Percentiles rank a stretch among this genome's conserved stretches.
phyloP scores from a whole-genome alignment of 1,140 invertebrate species.

The Brachionus paranguensis region DNA sequence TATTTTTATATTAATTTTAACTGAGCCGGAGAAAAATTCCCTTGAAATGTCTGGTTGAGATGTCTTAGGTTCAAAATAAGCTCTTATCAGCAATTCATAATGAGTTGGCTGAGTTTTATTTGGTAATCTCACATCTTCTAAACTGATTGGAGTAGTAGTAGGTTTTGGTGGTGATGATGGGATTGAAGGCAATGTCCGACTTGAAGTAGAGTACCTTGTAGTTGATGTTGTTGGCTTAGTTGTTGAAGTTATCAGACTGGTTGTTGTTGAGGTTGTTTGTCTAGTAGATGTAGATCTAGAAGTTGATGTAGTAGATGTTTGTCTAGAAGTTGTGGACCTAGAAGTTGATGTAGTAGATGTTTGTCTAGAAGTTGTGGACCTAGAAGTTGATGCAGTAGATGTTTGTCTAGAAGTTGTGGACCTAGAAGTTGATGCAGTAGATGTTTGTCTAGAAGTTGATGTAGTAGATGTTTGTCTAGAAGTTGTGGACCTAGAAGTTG shows the following conservation, averaged over 20 bases:
- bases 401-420: not conserved
- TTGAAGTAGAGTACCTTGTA: not conserved
- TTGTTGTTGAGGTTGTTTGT: not conserved
- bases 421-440: not conserved
- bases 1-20: not conserved
- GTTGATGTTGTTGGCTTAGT: not conserved
- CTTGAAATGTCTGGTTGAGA: not conserved
- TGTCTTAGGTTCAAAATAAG: slow-evolving; percentile 20
- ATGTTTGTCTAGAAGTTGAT: no score
- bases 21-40: not conserved
- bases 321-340: no score
- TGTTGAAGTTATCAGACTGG: not conserved
- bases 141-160: not conserved
- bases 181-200: not conserved
- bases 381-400: not conserved
- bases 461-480: no score
- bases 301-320: no score
- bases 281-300: not conserved
- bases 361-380: not conserved
- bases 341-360: not conserved
- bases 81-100: slow-evolving; percentile 6
- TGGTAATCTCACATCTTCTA: not conserved
- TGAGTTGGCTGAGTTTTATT: not conserved
- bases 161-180: not conserved
- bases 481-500: not conserved